These are phyloP conservation scores for Diceros bicornis DNA, from an alignment of 2,797 vertebrate species.

Conservation along the genomic window DNA sequence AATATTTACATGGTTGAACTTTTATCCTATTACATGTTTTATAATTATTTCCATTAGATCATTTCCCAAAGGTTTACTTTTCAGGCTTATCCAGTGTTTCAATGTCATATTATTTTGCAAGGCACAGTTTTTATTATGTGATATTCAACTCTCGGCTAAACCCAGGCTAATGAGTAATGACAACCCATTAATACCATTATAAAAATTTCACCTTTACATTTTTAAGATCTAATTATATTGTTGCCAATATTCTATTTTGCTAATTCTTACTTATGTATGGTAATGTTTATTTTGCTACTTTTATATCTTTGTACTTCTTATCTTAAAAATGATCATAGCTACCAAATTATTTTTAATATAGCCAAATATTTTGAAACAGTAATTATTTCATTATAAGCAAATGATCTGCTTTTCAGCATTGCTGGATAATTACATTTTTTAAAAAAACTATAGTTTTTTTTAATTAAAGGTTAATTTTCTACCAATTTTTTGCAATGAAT, in stretches of 20 bases:
- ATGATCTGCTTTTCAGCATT: neutral
- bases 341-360: conserved; percentile 55
- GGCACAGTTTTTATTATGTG: conserved; percentile 66
- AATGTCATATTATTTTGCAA: conserved; percentile 76
- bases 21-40: conserved; percentile 86
- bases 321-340: neutral
- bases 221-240: conserved; percentile 22
- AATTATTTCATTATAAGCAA: conserved; percentile 57
- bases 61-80: conserved; percentile 87
- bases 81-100: conserved; percentile 76
- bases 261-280: neutral
- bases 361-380: neutral
- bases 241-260: neutral
- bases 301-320: neutral
- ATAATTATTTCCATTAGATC: conserved; percentile 88
- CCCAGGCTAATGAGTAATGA: conserved; percentile 46
- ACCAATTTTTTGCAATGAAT: conserved; percentile 8
- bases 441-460: neutral
- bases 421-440: neutral
- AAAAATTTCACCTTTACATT: conserved; percentile 57
- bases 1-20: conserved; percentile 89
- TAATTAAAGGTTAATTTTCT: conserved; percentile 57
- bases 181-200: conserved; percentile 58
- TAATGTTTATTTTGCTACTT: conserved; percentile 5
- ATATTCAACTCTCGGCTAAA: conserved; percentile 62